Base-by-base conservation (phyloP, 1,140 invertebrate species). In the Chrysopa pallens region DNA sequence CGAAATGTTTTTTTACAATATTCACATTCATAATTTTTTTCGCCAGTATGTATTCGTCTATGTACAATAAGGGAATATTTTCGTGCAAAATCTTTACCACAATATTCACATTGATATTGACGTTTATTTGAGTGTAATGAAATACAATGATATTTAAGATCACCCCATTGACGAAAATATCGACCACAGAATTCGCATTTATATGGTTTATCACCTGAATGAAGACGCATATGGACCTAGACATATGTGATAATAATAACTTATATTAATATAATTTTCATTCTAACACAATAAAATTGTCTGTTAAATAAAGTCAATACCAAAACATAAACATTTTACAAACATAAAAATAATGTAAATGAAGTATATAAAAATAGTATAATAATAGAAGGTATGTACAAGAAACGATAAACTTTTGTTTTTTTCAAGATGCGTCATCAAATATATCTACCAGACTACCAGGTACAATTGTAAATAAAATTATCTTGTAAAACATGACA, bases 31-130 rank as follows among this genome's bases (percentile, higher is more conserved):
- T 89, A 92, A 60, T 90, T 90, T 28, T 79, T 72, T 53, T 93
- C 88, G 6, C 84, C 84, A 0, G 88, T 92, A 57, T 94, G 89
- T 42, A 91, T 90, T 33, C 86, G 66, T 0, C 86, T 68, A 56
- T 94, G 91, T 0, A 90, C 74, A n/a, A 82, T 85, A n/a, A 89
- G 60, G 14, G 90, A 93, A 55, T 95, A 94, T 47, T 91, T 86
- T 12, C 92, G 70, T 0, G 90, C 88, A 63, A 92, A 92, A 49
- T 87, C 82, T 60, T 91, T 90, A 15, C 80, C 84, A 56, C 88
- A 93, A 54, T 83, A 90, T 56, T 91, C 86, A 54, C 88, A 93
- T 52, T 89, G 85, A 58, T 81, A 89, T 40, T 81, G 75, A 53
- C 87, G 84, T 53, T 80, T 64, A 4, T 61, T 59, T 8, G 84